phyloP scores from a whole-genome alignment of 2,797 vertebrate genomes.

The Cottoperca gobio region DNA sequence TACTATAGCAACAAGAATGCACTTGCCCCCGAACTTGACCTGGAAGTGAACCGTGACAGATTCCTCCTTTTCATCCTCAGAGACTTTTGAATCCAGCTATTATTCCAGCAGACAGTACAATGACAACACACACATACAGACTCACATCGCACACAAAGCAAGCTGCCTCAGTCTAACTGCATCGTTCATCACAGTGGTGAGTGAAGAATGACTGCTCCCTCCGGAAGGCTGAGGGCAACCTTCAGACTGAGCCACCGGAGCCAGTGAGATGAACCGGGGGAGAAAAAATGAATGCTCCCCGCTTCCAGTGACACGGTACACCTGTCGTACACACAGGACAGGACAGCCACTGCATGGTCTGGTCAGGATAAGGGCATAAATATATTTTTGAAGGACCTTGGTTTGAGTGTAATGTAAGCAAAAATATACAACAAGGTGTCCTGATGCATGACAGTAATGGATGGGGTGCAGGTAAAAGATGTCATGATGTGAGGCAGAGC shows the following conservation, averaged over 20 bases:
- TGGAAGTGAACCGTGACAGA: slow-evolving; percentile 55
- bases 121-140: slow-evolving; percentile 51
- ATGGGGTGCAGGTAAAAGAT: slow-evolving; percentile 18
- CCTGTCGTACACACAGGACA: slow-evolving; percentile 52
- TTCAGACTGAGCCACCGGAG: slow-evolving; percentile 64
- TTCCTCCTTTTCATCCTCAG: slow-evolving; percentile 39
- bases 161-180: slow-evolving; percentile 49
- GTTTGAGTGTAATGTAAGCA: slow-evolving; percentile 37
- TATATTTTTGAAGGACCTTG: slow-evolving; percentile 53
- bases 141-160: slow-evolving; percentile 41
- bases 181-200: slow-evolving; percentile 68
- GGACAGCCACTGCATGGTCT: slow-evolving; percentile 22
- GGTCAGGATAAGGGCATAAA: slow-evolving; percentile 32
- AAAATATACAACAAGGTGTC: slow-evolving; percentile 37
- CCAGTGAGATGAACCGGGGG: slow-evolving; percentile 47
- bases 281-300: slow-evolving; percentile 38
- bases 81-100: slow-evolving; percentile 36
- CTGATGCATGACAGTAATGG: slow-evolving; percentile 27
- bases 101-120: slow-evolving; percentile 53
- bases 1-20: slow-evolving; percentile 27
- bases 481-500: background rate
- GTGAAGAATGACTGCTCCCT: slow-evolving; percentile 69
- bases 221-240: slow-evolving; percentile 65
- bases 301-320: slow-evolving; percentile 51
- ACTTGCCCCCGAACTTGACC: slow-evolving; percentile 42